A percentile compares a stretch with the other conserved stretches of the same genome.
Evolutionary conservation across 2,888 invertebrate species (phyloP).

Genomic region (Leucoma salicis): DNA sequence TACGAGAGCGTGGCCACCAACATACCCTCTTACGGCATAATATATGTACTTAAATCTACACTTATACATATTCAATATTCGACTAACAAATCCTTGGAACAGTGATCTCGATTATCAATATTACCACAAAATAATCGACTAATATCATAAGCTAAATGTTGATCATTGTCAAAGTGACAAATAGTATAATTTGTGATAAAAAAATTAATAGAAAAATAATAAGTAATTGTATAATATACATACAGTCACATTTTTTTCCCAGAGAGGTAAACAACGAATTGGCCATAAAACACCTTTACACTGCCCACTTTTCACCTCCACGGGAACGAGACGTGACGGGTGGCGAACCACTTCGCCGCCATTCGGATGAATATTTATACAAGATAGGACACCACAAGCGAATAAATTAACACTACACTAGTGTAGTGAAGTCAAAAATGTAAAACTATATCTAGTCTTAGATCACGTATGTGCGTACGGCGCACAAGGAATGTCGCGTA

Average conservation of each 20-base stretch:
- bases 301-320: too few relatives aligned
- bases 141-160: background rate
- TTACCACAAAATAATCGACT: background rate
- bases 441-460: background rate
- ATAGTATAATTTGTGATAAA: background rate
- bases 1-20: slow-evolving; percentile 6
- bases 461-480: background rate
- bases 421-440: background rate
- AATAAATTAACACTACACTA: background rate
- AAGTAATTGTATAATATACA: background rate
- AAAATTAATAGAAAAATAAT: background rate
- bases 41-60: background rate
- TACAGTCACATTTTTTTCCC: too few relatives aligned
- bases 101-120: slow-evolving; percentile 1
- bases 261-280: too few relatives aligned
- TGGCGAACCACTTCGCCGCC: too few relatives aligned
- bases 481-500: slow-evolving; percentile 41
- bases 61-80: slow-evolving; percentile 1
- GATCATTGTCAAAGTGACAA: background rate
- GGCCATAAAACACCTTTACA: too few relatives aligned
- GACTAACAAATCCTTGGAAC: slow-evolving; percentile 5
- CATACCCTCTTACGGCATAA: background rate
- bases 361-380: too few relatives aligned
- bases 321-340: too few relatives aligned
- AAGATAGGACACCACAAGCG: too few relatives aligned